phyloP scores from a whole-genome alignment of 1,140 invertebrate species.

The Ostrea denselamellosa region DNA sequence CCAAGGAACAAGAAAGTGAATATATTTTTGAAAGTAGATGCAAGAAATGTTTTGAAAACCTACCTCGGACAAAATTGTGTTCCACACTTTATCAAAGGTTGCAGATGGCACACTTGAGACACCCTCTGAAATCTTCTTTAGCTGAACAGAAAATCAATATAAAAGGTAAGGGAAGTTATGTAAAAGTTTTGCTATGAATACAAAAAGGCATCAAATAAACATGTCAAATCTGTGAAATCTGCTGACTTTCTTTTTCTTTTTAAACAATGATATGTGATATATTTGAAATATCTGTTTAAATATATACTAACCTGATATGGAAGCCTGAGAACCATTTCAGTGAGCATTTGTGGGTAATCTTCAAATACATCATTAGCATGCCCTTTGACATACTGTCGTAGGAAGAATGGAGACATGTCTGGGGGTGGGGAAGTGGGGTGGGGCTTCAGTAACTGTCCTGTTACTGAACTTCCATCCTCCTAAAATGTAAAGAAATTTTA shows the following conservation, averaged over 20 bases:
- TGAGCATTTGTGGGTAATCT: conserved; percentile 93
- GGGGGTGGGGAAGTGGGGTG: conserved; percentile 89
- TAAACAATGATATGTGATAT: too few relatives aligned
- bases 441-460: conserved; percentile 86
- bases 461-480: conserved; percentile 73
- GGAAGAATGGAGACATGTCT: conserved; percentile 95
- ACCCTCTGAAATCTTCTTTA: conserved; percentile 82
- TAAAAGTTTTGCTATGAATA: neutral
- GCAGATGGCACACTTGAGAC: conserved; percentile 66
- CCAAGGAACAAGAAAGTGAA: too few relatives aligned
- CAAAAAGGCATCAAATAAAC: neutral
- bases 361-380: conserved; percentile 96
- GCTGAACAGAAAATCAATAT: conserved; percentile 74
- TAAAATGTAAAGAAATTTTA: conserved; percentile 50
- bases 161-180: neutral
- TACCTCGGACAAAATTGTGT: conserved; percentile 89
- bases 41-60: neutral
- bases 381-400: conserved; percentile 90
- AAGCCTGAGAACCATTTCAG: conserved; percentile 95
- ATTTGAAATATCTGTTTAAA: too few relatives aligned
- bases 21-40: too few relatives aligned
- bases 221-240: neutral
- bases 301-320: conserved; percentile 87
- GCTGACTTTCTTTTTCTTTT: too few relatives aligned
- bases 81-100: conserved; percentile 84